Percentiles rank a stretch among this genome's conserved stretches.
These are phyloP conservation scores for Troides oblongomaculatus DNA, from an alignment of 2,888 invertebrate genomes.

Conservation along the genomic window DNA sequence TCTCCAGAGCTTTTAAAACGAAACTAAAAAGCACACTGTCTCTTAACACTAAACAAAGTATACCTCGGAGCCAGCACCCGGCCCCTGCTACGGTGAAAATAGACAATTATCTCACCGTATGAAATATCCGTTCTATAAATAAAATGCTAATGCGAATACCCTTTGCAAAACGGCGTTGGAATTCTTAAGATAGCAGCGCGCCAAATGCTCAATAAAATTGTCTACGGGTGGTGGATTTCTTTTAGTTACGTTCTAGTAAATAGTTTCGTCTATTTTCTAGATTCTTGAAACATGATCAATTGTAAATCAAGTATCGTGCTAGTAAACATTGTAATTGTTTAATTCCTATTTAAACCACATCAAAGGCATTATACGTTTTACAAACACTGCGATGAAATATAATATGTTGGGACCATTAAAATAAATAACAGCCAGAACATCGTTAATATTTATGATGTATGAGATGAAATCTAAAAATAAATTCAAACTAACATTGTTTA, in stretches of 20 bases:
- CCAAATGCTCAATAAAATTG: slow-evolving; percentile 23
- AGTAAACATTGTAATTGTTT: no score
- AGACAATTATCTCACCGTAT: slow-evolving; percentile 50
- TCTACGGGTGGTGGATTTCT: not conserved
- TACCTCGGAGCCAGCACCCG: slow-evolving; percentile 51
- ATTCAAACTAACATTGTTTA: not conserved
- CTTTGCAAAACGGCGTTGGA: slow-evolving; percentile 30
- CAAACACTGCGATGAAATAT: not conserved
- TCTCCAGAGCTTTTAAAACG: slow-evolving; percentile 67
- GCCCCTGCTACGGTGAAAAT: slow-evolving; percentile 52
- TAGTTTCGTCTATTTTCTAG: no score
- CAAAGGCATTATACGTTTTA: not conserved
- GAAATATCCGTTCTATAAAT: slow-evolving; percentile 44
- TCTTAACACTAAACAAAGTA: slow-evolving; percentile 59
- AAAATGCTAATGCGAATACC: slow-evolving; percentile 44
- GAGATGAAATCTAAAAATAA: not conserved
- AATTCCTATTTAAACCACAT: no score
- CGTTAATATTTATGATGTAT: not conserved
- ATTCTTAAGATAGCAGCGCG: slow-evolving; percentile 20
- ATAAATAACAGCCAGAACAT: not conserved
- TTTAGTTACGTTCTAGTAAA: no score
- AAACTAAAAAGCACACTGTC: slow-evolving; percentile 62
- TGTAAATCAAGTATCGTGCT: no score
- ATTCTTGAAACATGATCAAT: no score
- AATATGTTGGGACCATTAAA: not conserved